Base-by-base conservation (phyloP, 1,140 invertebrate species). In the Listronotus oregonensis region DNA sequence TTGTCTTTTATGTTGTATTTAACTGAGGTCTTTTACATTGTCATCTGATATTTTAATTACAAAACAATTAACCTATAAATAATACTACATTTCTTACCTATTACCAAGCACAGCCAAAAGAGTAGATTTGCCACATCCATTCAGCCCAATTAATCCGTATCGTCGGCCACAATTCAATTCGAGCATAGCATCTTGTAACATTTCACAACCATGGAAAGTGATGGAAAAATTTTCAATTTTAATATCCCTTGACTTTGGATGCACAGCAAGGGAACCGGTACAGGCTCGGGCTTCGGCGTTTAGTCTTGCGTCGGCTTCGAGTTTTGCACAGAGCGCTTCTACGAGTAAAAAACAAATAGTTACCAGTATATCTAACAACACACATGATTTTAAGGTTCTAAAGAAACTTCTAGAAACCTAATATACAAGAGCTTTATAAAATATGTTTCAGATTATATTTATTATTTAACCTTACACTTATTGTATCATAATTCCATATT, bases 181-280 rank as follows among this genome's bases (percentile, higher is more conserved):
- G 0, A 99, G 82, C 78, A 94, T 90, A 0, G 97, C 97, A 79
- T 99, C 98, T 76, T 93, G 91, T 50, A 99, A 84, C 61, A 99
- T 83, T 83, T 99, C 98, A 72, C 89, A 87, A 49, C 98, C 98
- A 79, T 99, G 97, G 80, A 99, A 99, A 50, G 95, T 98, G 55
- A 99, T 94, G 37, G 96, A 97, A 75, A 99, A 92, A 77, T 95
- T 97, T 56, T 93, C 92, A 74, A 99, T 96, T 80, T 99, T 99
- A 31, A 99, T 85, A 81, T 99, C 97, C 65, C 97, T 85, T 66
- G 95, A 95, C 67, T 94, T 89, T 9, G 94, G 93, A 82, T 99
- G 96, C 3, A 98, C 94, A 1, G 92, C 94, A 57, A 98, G 80
- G 0, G 94, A 93, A 32, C 97, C 97, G 10, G 97, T 99, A 66